Evolutionary conservation across 92 coral and sea anemone genomes (phyloP).

Genomic region (Zoanthus sociatus): DNA sequence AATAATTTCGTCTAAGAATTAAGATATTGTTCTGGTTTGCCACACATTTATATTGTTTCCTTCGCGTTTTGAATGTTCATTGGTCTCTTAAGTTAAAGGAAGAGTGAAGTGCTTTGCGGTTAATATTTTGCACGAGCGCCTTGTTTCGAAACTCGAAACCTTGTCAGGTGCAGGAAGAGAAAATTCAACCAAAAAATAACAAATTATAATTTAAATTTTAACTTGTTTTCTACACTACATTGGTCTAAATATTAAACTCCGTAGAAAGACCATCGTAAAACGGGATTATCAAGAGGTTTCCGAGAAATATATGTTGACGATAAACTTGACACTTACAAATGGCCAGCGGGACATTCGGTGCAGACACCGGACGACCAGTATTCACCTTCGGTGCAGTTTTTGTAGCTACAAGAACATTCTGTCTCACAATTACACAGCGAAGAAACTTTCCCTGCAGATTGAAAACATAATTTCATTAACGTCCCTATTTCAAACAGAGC

Average conservation of each 20-base stretch:
- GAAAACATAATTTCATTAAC: background rate
- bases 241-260: background rate
- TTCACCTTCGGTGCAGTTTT: conserved; percentile 90
- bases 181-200: background rate
- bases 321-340: conserved; percentile 77
- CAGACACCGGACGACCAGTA: conserved; percentile 89
- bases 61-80: too few relatives aligned
- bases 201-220: background rate
- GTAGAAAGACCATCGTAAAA: background rate
- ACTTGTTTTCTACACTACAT: background rate
- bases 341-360: conserved; percentile 93
- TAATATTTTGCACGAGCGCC: background rate
- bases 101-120: conserved; percentile 18
- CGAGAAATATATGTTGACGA: background rate
- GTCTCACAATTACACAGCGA: conserved; percentile 87
- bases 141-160: background rate
- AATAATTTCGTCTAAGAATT: background rate
- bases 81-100: background rate
- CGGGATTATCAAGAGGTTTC: background rate
- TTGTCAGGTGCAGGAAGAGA: conserved; percentile 23
- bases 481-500: background rate
- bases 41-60: too few relatives aligned
- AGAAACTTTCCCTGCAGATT: conserved; percentile 56
- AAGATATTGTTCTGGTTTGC: background rate
- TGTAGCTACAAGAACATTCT: conserved; percentile 86